A percentile compares a stretch with the other conserved stretches of the same genome.
phyloP scores from a whole-genome alignment of 1,140 invertebrate species.

The Drosophila dunni region DNA sequence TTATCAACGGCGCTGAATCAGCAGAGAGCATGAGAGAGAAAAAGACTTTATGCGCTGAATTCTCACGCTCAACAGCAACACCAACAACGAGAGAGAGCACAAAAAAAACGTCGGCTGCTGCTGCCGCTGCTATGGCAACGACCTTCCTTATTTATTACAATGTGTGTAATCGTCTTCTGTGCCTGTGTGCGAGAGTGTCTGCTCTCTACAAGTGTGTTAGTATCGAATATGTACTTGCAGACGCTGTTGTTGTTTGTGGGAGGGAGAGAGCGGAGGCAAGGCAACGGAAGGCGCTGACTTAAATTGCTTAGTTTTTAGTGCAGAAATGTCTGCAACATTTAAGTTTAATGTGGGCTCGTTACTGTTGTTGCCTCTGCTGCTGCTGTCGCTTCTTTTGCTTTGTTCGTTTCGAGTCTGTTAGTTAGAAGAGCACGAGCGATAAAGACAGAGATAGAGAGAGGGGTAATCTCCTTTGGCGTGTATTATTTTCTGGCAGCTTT shows the following conservation, averaged over 20 bases:
- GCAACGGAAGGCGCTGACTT: slow-evolving; percentile 46
- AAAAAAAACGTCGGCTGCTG: slow-evolving; percentile 50
- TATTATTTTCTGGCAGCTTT: slow-evolving; percentile 43
- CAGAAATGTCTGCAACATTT: slow-evolving; percentile 77
- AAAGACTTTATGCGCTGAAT: slow-evolving; percentile 30
- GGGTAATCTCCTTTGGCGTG: slow-evolving; percentile 48
- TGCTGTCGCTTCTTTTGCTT: slow-evolving; percentile 58
- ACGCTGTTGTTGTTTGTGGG: slow-evolving; percentile 22
- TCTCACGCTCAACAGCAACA: slow-evolving; percentile 49
- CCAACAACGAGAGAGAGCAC: slow-evolving; percentile 38
- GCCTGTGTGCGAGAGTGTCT: slow-evolving; percentile 28
- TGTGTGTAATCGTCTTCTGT: slow-evolving; percentile 70
- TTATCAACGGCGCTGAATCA: slow-evolving; percentile 74
- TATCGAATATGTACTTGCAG: slow-evolving; percentile 52
- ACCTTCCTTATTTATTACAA: slow-evolving; percentile 84
- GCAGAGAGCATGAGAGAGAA: slow-evolving; percentile 27
- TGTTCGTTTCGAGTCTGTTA: slow-evolving; percentile 27
- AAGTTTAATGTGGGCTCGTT: slow-evolving; percentile 67
- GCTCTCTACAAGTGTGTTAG: slow-evolving; percentile 37
- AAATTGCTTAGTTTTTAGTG: slow-evolving; percentile 77
- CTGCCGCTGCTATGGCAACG: slow-evolving; percentile 81
- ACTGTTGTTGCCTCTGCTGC: slow-evolving; percentile 39
- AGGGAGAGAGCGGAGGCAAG: slow-evolving; percentile 2
- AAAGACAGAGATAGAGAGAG: not conserved
- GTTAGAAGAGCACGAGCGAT: slow-evolving; percentile 7